Evolutionary conservation across 92 coral and sea anemone species (phyloP).

Genomic region (Zoanthus solanderi): DNA sequence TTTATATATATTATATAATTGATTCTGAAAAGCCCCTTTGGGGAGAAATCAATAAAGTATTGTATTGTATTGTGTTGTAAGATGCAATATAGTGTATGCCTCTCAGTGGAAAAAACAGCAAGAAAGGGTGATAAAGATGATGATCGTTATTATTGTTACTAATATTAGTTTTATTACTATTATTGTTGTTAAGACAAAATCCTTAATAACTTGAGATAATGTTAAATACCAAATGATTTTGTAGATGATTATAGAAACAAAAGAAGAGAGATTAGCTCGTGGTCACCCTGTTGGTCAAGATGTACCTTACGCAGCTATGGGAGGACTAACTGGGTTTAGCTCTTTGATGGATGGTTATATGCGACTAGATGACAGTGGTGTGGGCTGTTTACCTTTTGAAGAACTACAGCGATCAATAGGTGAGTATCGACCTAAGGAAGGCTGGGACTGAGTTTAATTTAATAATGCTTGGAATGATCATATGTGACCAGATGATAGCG

Average conservation of each 20-base stretch:
- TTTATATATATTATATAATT: too few relatives aligned
- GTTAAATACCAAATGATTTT: not conserved
- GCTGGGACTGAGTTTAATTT: too few relatives aligned
- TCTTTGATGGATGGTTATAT: conserved; percentile 95
- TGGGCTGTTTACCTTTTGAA: conserved; percentile 86
- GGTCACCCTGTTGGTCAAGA: conserved; percentile 97
- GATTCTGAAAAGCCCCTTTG: too few relatives aligned
- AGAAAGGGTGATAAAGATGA: too few relatives aligned
- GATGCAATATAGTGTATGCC: too few relatives aligned
- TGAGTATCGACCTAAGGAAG: conserved; percentile 17
- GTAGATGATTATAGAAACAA: conserved; percentile 90
- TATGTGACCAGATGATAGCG: too few relatives aligned
- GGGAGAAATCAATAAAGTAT: too few relatives aligned
- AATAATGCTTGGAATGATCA: too few relatives aligned
- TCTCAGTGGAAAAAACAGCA: too few relatives aligned
- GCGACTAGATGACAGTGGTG: conserved; percentile 97
- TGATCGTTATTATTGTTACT: too few relatives aligned
- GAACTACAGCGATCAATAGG: conserved; percentile 81
- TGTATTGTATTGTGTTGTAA: too few relatives aligned
- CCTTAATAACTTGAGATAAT: not conserved
- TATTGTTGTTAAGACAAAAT: not conserved
- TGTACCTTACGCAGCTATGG: conserved; percentile 99
- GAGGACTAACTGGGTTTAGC: conserved; percentile 97
- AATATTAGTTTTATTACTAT: too few relatives aligned
- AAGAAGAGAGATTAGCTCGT: conserved; percentile 86